Percentiles rank a stretch among this genome's conserved stretches.
Conservation (phyloP, 2,113 vertebrate species). For the Myotis brandtii region DNA sequence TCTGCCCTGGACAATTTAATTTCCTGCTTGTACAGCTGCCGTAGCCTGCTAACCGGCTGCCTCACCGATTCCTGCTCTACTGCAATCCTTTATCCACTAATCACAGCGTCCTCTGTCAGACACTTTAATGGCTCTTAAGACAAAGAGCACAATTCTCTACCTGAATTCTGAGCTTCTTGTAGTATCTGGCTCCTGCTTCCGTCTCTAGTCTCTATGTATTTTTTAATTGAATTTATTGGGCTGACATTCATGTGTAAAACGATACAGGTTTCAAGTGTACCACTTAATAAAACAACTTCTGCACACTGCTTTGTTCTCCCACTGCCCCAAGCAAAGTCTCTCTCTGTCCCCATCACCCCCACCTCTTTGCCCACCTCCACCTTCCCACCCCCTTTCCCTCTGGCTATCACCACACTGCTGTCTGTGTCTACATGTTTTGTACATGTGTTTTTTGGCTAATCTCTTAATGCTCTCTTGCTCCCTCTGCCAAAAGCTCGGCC, state of each 20-base stretch:
- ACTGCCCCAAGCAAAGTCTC: not conserved
- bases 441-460: not conserved
- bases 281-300: not conserved
- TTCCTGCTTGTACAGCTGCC: not conserved
- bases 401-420: not conserved
- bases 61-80: not conserved
- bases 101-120: not conserved
- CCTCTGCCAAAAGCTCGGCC: not conserved
- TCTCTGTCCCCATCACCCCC: no score
- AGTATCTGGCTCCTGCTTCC: not conserved
- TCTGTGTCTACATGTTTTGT: not conserved
- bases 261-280: not conserved
- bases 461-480: not conserved
- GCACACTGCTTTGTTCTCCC: not conserved
- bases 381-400: not conserved
- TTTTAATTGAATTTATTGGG: not conserved
- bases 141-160: not conserved
- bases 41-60: not conserved
- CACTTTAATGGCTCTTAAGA: not conserved
- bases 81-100: not conserved
- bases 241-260: not conserved
- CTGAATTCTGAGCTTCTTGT: not conserved
- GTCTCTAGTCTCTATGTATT: not conserved
- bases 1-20: not conserved
- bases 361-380: not conserved